Conservation (phyloP, 2,888 invertebrate species). For the Acanthoscelides obtectus region DNA sequence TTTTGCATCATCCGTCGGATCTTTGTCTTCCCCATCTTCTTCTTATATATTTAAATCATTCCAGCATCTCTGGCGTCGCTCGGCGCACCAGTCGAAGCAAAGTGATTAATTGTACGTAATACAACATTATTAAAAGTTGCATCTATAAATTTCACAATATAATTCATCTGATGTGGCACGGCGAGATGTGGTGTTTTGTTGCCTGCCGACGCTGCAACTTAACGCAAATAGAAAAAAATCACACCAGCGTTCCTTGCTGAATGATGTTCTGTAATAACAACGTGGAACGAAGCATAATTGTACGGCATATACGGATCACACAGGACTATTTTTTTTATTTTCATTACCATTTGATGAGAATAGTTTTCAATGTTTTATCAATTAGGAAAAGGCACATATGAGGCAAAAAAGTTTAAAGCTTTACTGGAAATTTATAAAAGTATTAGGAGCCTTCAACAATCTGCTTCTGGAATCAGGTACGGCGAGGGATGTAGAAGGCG, state of each 20-base stretch:
- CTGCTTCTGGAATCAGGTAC: too few relatives aligned
- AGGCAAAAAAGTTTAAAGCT: too few relatives aligned
- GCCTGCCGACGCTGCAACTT: not conserved
- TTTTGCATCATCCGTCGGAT: not conserved
- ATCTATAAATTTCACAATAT: slow-evolving; percentile 5
- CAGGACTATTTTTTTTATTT: not conserved
- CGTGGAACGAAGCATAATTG: slow-evolving; percentile 17
- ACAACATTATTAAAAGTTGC: slow-evolving; percentile 5
- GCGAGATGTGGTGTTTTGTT: not conserved
- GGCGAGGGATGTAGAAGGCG: too few relatives aligned
- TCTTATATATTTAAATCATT: not conserved
- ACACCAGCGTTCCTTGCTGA: slow-evolving; percentile 26
- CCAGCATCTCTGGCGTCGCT: not conserved
- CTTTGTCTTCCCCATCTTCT: not conserved
- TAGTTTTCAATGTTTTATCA: too few relatives aligned
- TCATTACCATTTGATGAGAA: slow-evolving; percentile 30
- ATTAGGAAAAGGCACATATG: too few relatives aligned
- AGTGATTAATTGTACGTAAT: slow-evolving; percentile 5
- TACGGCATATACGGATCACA: not conserved
- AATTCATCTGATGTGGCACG: not conserved
- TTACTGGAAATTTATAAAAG: too few relatives aligned
- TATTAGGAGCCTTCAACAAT: too few relatives aligned
- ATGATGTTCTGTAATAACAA: slow-evolving; percentile 39
- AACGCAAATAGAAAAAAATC: slow-evolving; percentile 34
- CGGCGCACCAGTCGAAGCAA: not conserved